Conservation (phyloP, 1,140 invertebrate genomes). For the Magallana gigas region DNA sequence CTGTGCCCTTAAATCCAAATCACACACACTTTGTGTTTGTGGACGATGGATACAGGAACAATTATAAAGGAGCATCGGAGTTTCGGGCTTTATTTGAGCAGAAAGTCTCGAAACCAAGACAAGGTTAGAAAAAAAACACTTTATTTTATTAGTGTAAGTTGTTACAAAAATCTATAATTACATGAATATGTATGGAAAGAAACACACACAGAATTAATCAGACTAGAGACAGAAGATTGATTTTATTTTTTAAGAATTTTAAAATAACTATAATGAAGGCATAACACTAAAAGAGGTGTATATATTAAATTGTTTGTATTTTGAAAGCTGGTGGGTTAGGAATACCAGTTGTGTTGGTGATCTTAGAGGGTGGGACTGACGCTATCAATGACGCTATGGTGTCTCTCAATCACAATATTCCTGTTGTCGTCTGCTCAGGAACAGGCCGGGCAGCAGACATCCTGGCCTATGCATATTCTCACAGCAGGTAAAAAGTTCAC, state of each 20-base stretch:
- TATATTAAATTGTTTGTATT: no score
- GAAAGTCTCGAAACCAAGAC: slow-evolving; percentile 63
- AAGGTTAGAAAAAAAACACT: slow-evolving; percentile 39
- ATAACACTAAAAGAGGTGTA: no score
- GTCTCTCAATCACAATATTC: slow-evolving; percentile 81
- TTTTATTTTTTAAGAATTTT: no score
- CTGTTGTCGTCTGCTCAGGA: slow-evolving; percentile 97
- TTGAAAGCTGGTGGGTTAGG: slow-evolving; percentile 58
- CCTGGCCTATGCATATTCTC: slow-evolving; percentile 93
- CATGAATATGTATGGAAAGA: no score
- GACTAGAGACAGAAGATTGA: no score
- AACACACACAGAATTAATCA: no score
- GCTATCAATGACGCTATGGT: slow-evolving; percentile 72
- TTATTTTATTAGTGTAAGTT: no score
- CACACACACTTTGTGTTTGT: slow-evolving; percentile 98
- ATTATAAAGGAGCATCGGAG: slow-evolving; percentile 71
- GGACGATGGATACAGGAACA: slow-evolving; percentile 96
- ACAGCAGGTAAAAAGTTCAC: slow-evolving; percentile 48
- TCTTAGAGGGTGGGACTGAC: slow-evolving; percentile 77
- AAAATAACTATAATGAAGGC: no score
- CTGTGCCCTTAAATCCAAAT: slow-evolving; percentile 88
- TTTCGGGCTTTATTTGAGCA: slow-evolving; percentile 75
- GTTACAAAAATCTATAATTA: no score
- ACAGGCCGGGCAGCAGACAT: slow-evolving; percentile 97
- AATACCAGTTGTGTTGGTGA: slow-evolving; percentile 75